Percentiles rank a stretch among this genome's conserved stretches.
phyloP scores from a whole-genome alignment of 1,140 invertebrate genomes.

The Choristoneura fumiferana region DNA sequence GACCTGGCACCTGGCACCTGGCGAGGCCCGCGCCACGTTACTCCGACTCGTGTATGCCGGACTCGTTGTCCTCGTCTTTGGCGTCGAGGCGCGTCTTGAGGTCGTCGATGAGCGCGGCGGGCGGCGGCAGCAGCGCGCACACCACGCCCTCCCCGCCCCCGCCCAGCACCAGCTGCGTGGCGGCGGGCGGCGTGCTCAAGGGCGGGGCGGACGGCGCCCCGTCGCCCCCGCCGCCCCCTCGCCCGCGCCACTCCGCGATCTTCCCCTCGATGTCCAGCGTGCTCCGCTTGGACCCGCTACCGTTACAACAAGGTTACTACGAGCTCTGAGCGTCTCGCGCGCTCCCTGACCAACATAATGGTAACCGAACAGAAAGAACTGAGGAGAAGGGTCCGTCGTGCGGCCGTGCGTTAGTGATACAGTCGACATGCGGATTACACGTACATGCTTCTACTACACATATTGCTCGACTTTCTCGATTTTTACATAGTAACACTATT shows the following conservation, averaged over 20 bases:
- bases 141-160: slow-evolving; percentile 54
- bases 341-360: background rate
- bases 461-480: slow-evolving; percentile 6
- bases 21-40: slow-evolving; percentile 21
- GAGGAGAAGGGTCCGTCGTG: slow-evolving; percentile 12
- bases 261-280: slow-evolving; percentile 73
- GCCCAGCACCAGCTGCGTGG: slow-evolving; percentile 48
- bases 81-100: slow-evolving; percentile 62
- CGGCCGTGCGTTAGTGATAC: slow-evolving; percentile 13
- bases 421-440: slow-evolving; percentile 1
- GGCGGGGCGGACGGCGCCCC: slow-evolving; percentile 22
- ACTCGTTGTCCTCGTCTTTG: slow-evolving; percentile 71
- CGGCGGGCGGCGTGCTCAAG: slow-evolving; percentile 20
- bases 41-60: slow-evolving; percentile 68
- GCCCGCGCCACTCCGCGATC: slow-evolving; percentile 64
- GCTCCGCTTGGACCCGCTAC: slow-evolving; percentile 67
- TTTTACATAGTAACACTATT: background rate
- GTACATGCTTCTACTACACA: background rate
- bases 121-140: slow-evolving; percentile 50
- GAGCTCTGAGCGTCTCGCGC: background rate
- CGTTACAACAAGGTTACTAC: background rate
- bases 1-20: too few species aligned
- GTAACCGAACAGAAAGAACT: slow-evolving; percentile 14
- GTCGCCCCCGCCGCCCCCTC: slow-evolving; percentile 22
- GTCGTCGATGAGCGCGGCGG: slow-evolving; percentile 60